phyloP scores from a whole-genome alignment of 2,888 invertebrate genomes.

The Anoplius nigerrimus region DNA sequence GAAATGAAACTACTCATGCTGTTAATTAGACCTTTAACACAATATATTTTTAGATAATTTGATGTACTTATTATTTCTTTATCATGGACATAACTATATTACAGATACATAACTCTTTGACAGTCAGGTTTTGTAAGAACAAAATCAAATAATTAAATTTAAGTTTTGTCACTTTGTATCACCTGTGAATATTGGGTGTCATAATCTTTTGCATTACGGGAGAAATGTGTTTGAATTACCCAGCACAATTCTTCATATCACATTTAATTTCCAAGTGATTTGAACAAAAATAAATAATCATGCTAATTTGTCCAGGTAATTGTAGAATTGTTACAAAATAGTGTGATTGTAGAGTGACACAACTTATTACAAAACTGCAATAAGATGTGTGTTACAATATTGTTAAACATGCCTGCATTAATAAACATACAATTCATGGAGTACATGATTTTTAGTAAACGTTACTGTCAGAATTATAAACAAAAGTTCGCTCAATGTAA shows the following conservation, averaged over 20 bases:
- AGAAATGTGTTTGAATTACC: background rate
- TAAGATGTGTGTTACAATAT: too few species aligned
- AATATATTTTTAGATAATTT: slow-evolving; percentile 44
- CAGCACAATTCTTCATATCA: background rate
- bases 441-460: too few species aligned
- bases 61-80: slow-evolving; percentile 50
- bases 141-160: background rate
- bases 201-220: background rate
- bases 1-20: background rate
- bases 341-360: background rate
- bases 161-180: slow-evolving; percentile 1
- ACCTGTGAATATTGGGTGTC: background rate
- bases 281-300: background rate
- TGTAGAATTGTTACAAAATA: background rate
- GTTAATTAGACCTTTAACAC: background rate
- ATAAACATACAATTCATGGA: too few species aligned
- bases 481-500: too few species aligned
- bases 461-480: too few species aligned
- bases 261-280: too few species aligned
- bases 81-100: slow-evolving; percentile 43
- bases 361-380: background rate
- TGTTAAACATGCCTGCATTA: too few species aligned
- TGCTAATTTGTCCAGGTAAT: background rate
- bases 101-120: slow-evolving; percentile 30
- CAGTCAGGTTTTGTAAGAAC: background rate